Percentiles rank a stretch among this genome's conserved stretches.
Evolutionary conservation across 2,113 vertebrate genomes (phyloP).

Genomic region (Egretta garzetta): DNA sequence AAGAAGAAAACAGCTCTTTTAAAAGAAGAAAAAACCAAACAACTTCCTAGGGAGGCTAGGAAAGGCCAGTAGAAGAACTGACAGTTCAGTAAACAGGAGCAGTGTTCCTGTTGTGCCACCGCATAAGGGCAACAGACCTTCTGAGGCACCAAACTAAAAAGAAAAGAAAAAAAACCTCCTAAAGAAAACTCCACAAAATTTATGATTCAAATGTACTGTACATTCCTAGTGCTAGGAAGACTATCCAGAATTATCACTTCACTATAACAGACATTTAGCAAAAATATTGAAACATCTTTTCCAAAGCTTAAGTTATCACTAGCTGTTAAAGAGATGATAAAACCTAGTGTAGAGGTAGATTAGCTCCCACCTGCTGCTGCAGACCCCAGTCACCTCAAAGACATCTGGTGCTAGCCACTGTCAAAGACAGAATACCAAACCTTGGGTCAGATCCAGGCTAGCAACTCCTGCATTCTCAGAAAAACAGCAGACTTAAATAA

Average conservation of each 20-base stretch:
- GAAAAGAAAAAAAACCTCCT: rapidly evolving
- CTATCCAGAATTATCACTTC: neutral
- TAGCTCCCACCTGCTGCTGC: neutral
- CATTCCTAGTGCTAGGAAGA: neutral
- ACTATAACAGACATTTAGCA: neutral
- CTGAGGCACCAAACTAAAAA: neutral
- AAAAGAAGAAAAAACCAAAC: neutral
- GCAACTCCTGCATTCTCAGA: neutral
- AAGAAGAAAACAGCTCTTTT: neutral
- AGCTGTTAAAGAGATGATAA: neutral
- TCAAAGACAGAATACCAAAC: neutral
- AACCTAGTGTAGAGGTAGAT: neutral
- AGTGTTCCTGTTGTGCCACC: neutral
- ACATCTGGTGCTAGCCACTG: neutral
- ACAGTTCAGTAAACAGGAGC: neutral
- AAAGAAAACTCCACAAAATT: neutral
- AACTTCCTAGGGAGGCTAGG: neutral
- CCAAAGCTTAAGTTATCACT: neutral
- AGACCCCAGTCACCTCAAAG: neutral
- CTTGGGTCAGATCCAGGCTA: neutral
- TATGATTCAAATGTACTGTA: neutral
- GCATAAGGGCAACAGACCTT: neutral
- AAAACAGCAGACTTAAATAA: neutral
- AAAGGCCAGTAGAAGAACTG: neutral
- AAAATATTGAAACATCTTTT: neutral